Evolutionary conservation across 2,797 vertebrate species (phyloP).

Genomic region (Brotula barbata): DNA sequence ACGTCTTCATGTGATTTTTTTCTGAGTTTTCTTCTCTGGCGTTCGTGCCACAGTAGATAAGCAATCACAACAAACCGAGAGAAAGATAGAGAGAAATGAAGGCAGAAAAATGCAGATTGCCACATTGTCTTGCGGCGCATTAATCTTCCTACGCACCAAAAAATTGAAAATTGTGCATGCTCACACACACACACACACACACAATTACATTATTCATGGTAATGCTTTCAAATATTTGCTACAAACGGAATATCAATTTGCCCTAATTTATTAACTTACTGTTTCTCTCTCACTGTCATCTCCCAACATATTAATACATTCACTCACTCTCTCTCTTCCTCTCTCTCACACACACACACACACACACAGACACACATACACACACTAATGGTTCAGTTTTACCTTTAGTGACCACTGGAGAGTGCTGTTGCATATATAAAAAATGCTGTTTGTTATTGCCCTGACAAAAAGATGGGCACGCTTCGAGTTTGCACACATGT

Average conservation of each 20-base stretch:
- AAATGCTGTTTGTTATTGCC: conserved; percentile 14
- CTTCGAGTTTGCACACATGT: conserved; percentile 1
- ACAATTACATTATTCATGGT: background rate
- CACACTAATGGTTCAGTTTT: conserved; percentile 1
- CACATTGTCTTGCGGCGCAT: background rate
- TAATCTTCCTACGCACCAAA: background rate
- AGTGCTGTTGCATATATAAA: conserved; percentile 72
- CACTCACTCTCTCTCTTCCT: background rate
- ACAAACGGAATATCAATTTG: too few relatives aligned
- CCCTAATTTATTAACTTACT: too few relatives aligned
- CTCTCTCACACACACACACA: background rate
- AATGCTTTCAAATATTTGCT: too few relatives aligned
- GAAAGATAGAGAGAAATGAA: background rate
- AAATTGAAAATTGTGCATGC: background rate
- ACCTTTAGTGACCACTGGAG: conserved; percentile 64
- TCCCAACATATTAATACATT: background rate
- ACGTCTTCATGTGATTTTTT: background rate
- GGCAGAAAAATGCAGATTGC: background rate
- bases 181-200: background rate
- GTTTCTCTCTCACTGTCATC: background rate
- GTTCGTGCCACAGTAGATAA: too few relatives aligned
- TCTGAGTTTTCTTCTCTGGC: background rate
- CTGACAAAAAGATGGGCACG: conserved; percentile 11
- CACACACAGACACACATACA: background rate
- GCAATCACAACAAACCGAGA: background rate